Conservation (phyloP, 1,140 invertebrate species). For the Rhagoletis zephyria region DNA sequence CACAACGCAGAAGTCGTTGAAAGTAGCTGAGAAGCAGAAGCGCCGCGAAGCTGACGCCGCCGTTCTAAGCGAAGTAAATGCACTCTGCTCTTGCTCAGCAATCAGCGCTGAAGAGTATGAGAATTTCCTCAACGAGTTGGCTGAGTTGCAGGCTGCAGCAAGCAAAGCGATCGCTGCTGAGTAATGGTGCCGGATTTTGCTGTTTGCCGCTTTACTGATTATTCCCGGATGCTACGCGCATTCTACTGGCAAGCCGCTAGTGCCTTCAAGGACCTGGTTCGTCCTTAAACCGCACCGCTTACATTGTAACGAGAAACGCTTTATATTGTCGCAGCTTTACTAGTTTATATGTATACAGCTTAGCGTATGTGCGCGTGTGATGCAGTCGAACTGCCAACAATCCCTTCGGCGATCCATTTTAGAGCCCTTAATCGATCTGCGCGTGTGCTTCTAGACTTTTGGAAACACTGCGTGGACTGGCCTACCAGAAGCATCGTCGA, state of each 20-base stretch:
- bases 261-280: not conserved
- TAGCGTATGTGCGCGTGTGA: constrained; percentile 10
- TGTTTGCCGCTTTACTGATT: not conserved
- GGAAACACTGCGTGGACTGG: not conserved
- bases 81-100: not conserved
- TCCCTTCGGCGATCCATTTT: not conserved
- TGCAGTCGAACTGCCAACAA: constrained; percentile 22
- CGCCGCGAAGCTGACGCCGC: not conserved
- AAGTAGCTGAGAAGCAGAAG: not conserved
- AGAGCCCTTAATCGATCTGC: not conserved
- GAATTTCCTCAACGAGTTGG: constrained; percentile 52
- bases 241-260: constrained; percentile 7
- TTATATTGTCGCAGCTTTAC: constrained; percentile 26
- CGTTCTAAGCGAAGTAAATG: not conserved
- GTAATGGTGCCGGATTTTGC: not conserved
- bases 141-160: not conserved
- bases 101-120: constrained; percentile 51
- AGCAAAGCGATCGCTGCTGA: not conserved
- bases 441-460: not conserved
- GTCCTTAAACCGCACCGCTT: constrained; percentile 10
- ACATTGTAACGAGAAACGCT: not conserved
- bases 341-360: not conserved
- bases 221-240: not conserved
- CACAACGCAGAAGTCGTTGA: not conserved
- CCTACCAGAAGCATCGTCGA: not conserved